These are phyloP conservation scores for Alligator mississippiensis DNA, from an alignment of 2,113 vertebrate species.

Conservation along the genomic window DNA sequence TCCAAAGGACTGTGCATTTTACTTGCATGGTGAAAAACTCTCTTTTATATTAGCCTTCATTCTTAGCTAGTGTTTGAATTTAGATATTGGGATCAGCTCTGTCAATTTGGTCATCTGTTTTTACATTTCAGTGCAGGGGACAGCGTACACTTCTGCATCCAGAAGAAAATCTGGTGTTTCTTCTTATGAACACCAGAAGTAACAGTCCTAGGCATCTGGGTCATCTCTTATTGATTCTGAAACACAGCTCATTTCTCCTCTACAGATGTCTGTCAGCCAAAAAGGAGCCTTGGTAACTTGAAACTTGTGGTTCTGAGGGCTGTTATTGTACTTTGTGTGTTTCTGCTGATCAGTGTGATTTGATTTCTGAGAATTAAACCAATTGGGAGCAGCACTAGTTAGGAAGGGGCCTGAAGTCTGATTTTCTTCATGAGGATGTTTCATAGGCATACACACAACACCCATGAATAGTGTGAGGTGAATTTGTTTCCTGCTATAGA, in stretches of 20 bases:
- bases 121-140: background rate
- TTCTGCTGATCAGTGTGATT: background rate
- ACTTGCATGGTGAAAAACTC: background rate
- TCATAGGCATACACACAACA: background rate
- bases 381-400: background rate
- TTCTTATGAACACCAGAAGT: background rate
- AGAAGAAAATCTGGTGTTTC: background rate
- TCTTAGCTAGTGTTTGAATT: background rate
- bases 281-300: background rate
- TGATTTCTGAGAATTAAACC: background rate
- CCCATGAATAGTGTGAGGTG: background rate
- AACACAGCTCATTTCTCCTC: background rate
- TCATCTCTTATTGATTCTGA: background rate
- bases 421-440: background rate
- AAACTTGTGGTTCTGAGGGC: background rate
- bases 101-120: background rate
- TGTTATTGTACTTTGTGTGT: background rate
- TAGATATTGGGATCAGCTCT: background rate
- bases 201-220: background rate
- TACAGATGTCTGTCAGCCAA: background rate
- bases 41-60: background rate
- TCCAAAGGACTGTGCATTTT: background rate
- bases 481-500: background rate
- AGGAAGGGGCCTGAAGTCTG: fast-evolving
- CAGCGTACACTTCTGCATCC: background rate